Base-by-base conservation (phyloP, 2,888 invertebrate species). In the Nesidiocoris tenuis region DNA sequence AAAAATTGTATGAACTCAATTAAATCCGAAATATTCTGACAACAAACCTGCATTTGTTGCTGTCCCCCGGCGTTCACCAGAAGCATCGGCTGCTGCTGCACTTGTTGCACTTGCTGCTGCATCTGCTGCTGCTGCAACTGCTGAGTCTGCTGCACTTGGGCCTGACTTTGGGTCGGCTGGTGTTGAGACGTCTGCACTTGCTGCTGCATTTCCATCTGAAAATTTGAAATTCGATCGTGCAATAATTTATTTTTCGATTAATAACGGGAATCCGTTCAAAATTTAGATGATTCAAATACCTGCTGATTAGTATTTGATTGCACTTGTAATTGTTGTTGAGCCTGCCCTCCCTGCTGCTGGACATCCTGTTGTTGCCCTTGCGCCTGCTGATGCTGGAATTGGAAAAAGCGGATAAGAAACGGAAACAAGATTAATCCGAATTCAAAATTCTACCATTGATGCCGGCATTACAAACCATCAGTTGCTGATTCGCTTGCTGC, bases 91-190 rank as follows among this genome's bases (percentile, higher is more conserved):
- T 70, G 78, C 24, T 76, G 78, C 17, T 81, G 81, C 68, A 80
- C 79, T 66, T 80, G 80, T 61, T 79, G 80, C 39, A 79, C 78
- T 74, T 80, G 80, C 25, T 80, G 79, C 64, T 79, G 79, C 22
- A 79, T 78, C 39, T 75, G 79, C 18, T 81, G 79, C 61, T 80
- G 81, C 22, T 80, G 80, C 65, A 82, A 24, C 22, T 72, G 72
- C 55, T 72, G 72, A 21, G 55, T 22, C 55, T 66, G 68, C 16
- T 65, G 61, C 1, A 81, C 82, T 59, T 74, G 78, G 18, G 63
- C 74, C n/a, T 81, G 77, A 39, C 75, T 75, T 59, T 76, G 77
- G 3, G 63, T 76, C 39, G 59, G 61, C 72, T 67, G 67, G 19
- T 70, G 70, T 56, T 71, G 71, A 9, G 74, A 63, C 2, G 82